Conservation (phyloP, 2,888 invertebrate species). For the Aporophyla lueneburgensis region DNA sequence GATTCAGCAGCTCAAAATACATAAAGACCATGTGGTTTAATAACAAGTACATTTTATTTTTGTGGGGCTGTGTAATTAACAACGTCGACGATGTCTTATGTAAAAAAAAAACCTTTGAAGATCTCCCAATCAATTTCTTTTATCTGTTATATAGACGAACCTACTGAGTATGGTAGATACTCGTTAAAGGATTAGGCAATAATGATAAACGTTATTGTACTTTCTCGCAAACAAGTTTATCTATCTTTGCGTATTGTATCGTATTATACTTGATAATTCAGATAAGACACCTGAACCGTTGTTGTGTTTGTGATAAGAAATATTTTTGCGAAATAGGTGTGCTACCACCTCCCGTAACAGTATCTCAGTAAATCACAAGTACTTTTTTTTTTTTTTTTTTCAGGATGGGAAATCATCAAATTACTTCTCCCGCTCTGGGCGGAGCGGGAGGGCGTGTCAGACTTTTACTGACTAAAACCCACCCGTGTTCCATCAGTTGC, state of each 20-base stretch:
- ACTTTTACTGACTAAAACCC: too few relatives aligned
- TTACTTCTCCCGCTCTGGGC: too few relatives aligned
- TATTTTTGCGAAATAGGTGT: constrained; percentile 42
- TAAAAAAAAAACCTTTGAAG: background rate
- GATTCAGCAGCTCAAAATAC: too few relatives aligned
- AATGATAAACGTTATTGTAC: constrained; percentile 45
- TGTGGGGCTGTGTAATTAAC: too few relatives aligned
- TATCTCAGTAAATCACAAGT: constrained; percentile 11
- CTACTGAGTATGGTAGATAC: too few relatives aligned
- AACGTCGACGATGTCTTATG: too few relatives aligned
- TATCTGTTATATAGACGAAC: background rate
- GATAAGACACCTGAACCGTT: constrained; percentile 62
- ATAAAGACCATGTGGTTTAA: too few relatives aligned
- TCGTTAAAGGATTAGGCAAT: constrained; percentile 32
- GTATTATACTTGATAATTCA: constrained; percentile 68
- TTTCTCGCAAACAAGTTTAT: constrained; percentile 66
- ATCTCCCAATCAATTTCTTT: constrained; percentile 23
- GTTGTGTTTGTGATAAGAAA: constrained; percentile 62
- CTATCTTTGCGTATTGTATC: constrained; percentile 52
- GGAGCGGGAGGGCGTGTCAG: too few relatives aligned
- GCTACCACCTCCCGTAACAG: constrained; percentile 13
- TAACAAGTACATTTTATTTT: too few relatives aligned
- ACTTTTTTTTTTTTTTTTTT: too few relatives aligned
- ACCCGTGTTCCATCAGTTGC: too few relatives aligned
- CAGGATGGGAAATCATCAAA: too few relatives aligned